A percentile compares a stretch with the other conserved stretches of the same genome.
phyloP scores from a whole-genome alignment of 2,113 vertebrate genomes.

The Eulemur rufifrons region DNA sequence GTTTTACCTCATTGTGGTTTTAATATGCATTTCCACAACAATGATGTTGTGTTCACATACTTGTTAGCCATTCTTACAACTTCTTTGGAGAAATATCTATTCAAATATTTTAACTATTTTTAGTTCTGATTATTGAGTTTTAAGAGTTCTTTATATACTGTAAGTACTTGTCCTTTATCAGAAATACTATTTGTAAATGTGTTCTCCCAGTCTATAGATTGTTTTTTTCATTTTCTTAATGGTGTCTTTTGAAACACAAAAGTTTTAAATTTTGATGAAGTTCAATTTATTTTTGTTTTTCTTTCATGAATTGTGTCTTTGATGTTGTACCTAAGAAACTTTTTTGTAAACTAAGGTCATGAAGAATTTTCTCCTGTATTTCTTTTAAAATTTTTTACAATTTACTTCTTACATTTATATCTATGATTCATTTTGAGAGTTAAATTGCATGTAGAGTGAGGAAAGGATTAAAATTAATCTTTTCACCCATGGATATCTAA shows the following conservation, averaged over 20 bases:
- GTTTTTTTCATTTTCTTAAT: not conserved
- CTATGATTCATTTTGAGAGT: not conserved
- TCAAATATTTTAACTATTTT: not conserved
- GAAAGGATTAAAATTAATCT: not conserved
- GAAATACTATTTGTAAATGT: not conserved
- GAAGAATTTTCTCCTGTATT: not conserved
- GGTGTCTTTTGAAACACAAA: not conserved
- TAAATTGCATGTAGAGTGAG: not conserved
- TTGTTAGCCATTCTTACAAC: not conserved
- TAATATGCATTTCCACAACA: not conserved
- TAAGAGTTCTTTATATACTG: not conserved
- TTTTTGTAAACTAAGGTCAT: not conserved
- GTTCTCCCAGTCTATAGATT: not conserved
- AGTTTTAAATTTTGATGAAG: not conserved
- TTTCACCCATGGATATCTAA: not conserved
- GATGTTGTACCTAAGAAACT: not conserved
- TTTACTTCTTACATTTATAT: not conserved
- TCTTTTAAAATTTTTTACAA: not conserved
- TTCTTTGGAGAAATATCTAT: not conserved
- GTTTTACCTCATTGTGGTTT: not conserved
- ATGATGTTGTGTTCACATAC: not conserved
- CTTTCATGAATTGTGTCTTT: not conserved
- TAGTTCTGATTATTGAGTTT: not conserved
- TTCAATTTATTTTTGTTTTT: not conserved
- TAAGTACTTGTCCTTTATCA: not conserved